phyloP scores from a whole-genome alignment of 1,140 invertebrate genomes.

The Thalassaphorura encarpata region DNA sequence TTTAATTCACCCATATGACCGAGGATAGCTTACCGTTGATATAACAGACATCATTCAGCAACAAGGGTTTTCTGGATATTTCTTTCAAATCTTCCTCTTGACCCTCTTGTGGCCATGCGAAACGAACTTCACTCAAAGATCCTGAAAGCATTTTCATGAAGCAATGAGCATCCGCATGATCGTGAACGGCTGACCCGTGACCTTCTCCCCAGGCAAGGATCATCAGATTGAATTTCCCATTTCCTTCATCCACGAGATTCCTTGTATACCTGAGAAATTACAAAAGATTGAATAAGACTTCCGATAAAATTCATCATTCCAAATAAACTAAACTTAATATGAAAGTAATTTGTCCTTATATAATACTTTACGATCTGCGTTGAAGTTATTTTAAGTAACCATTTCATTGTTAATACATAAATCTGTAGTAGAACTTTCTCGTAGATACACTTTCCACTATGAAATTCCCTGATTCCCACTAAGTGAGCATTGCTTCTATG shows the following conservation, averaged over 20 bases:
- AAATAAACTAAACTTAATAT: not conserved
- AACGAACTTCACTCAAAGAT: slow-evolving; percentile 52
- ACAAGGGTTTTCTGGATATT: slow-evolving; percentile 51
- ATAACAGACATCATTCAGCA: slow-evolving; percentile 75
- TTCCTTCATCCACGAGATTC: slow-evolving; percentile 86
- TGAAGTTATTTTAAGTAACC: no score
- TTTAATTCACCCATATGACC: not conserved
- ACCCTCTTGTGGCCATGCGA: slow-evolving; percentile 54
- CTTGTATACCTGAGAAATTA: slow-evolving; percentile 70
- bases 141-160: slow-evolving; percentile 78
- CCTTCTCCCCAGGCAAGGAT: slow-evolving; percentile 94
- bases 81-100: slow-evolving; percentile 41
- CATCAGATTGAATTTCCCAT: slow-evolving; percentile 97
- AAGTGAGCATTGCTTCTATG: no score
- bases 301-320: not conserved
- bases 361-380: no score
- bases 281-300: not conserved
- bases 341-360: no score
- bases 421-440: no score
- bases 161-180: slow-evolving; percentile 92
- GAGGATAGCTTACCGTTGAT: slow-evolving; percentile 67
- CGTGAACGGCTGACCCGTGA: slow-evolving; percentile 89
- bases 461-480: no score
- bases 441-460: no score
- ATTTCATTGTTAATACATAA: no score